phyloP scores from a whole-genome alignment of 1,140 invertebrate genomes.

The Pseudobourletiella spinata region DNA sequence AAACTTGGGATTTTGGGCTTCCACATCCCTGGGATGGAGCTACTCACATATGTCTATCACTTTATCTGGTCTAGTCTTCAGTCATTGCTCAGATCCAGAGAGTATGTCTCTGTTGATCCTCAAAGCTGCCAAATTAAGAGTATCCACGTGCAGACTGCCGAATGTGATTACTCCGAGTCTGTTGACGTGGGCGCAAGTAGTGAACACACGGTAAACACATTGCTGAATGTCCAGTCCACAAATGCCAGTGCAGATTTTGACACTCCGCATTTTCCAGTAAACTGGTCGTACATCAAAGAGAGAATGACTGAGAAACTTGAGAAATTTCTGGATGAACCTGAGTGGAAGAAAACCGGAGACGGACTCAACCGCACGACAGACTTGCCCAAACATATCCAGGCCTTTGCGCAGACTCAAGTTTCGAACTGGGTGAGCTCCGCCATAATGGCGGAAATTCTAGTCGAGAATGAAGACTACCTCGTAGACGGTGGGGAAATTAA shows the following conservation, averaged over 20 bases:
- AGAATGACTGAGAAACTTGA: background rate
- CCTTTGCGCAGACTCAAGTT: conserved; percentile 9
- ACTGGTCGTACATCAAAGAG: background rate
- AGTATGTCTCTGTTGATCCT: conserved; percentile 2
- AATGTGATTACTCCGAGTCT: too few species aligned
- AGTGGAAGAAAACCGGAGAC: too few species aligned
- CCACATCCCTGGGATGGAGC: conserved; percentile 18
- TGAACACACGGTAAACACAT: too few species aligned
- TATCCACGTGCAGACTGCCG: too few species aligned
- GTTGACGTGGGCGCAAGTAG: too few species aligned
- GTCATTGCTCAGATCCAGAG: background rate
- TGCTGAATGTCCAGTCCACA: too few species aligned
- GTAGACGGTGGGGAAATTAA: background rate
- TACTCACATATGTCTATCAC: conserved; percentile 12
- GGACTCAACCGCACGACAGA: background rate
- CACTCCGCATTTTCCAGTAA: too few species aligned
- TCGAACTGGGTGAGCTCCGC: conserved; percentile 14
- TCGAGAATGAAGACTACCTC: conserved; percentile 24
- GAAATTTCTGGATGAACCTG: background rate
- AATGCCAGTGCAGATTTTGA: too few species aligned
- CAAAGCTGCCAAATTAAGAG: too few species aligned
- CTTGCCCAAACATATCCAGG: conserved; percentile 1
- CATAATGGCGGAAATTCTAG: conserved; percentile 1
- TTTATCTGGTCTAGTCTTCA: conserved; percentile 13
- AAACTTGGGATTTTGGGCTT: background rate